Percentiles rank a stretch among this genome's conserved stretches.
Conservation (phyloP, 2,113 vertebrate species). For the Lethenteron reissneri region DNA sequence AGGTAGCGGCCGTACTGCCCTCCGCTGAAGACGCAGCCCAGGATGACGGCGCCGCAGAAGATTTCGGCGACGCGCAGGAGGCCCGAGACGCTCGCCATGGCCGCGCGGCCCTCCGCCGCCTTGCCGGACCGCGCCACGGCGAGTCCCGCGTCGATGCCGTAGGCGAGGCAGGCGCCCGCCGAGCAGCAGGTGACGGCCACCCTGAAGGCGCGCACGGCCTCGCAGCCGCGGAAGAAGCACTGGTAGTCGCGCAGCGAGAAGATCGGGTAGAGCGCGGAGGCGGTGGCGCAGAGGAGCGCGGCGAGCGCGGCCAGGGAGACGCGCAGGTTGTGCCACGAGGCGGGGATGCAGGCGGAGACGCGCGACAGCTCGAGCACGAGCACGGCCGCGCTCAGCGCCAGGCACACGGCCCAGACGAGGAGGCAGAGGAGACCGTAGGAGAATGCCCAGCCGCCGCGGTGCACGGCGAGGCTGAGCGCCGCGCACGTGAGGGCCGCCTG, state of each 20-base stretch:
- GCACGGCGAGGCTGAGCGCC: slow-evolving; percentile 5
- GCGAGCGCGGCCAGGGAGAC: slow-evolving; percentile 4
- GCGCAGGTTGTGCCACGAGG: slow-evolving; percentile 4
- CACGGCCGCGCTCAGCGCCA: slow-evolving; percentile 3
- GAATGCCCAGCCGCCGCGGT: slow-evolving; percentile 4
- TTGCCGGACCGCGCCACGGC: slow-evolving; percentile 27
- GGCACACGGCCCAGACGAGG: background rate
- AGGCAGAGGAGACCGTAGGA: slow-evolving; percentile 4
- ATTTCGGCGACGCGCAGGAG: slow-evolving; percentile 55
- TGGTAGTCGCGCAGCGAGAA: slow-evolving; percentile 1
- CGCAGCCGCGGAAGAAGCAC: slow-evolving; percentile 6
- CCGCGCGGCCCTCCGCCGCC: slow-evolving; percentile 33
- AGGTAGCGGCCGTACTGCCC: rapidly evolving
- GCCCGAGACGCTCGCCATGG: slow-evolving; percentile 44
- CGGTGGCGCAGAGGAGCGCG: slow-evolving; percentile 1
- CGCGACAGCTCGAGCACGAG: slow-evolving; percentile 1
- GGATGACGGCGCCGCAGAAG: slow-evolving; percentile 51
- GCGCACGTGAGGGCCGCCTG: slow-evolving; percentile 5
- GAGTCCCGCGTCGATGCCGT: slow-evolving; percentile 33
- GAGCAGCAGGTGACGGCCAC: background rate
- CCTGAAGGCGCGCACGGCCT: slow-evolving; percentile 1
- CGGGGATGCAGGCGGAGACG: slow-evolving; percentile 4
- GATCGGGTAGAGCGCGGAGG: background rate
- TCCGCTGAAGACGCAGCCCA: slow-evolving; percentile 20
- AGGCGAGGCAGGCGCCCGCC: slow-evolving; percentile 25